phyloP scores from a whole-genome alignment of 35 echinoderm and acorn worm genomes.

The Apostichopus parvimensis region DNA sequence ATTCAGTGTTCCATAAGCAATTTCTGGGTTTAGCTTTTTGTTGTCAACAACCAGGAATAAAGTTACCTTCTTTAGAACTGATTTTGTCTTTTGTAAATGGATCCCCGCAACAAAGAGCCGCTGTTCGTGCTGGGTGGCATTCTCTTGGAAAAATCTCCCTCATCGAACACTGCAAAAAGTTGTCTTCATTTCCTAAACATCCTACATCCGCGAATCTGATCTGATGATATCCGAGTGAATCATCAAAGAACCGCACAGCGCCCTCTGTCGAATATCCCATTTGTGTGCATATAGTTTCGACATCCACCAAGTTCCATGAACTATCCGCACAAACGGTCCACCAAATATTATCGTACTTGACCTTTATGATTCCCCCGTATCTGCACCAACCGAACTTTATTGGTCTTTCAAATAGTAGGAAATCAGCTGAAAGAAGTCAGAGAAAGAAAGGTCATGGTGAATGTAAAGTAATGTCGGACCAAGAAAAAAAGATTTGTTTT shows the following conservation, averaged over 20 bases:
- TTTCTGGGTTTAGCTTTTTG: no score
- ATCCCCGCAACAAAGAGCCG: slow-evolving; percentile 23
- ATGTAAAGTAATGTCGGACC: no score
- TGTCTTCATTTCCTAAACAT: slow-evolving; percentile 11
- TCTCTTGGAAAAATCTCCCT: slow-evolving; percentile 25
- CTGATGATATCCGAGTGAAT: neutral
- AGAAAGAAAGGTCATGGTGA: neutral
- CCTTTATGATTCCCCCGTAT: neutral
- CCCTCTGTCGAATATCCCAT: slow-evolving; percentile 31
- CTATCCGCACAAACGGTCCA: slow-evolving; percentile 26
- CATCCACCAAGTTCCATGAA: slow-evolving; percentile 7
- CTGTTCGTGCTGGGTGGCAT: slow-evolving; percentile 16
- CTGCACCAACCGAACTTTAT: slow-evolving; percentile 31
- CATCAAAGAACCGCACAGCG: slow-evolving; percentile 22
- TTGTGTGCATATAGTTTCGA: slow-evolving; percentile 8
- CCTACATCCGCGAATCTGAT: slow-evolving; percentile 10
- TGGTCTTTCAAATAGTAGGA: slow-evolving; percentile 23
- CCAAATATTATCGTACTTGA: slow-evolving; percentile 34
- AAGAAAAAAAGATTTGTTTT: no score
- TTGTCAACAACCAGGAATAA: neutral
- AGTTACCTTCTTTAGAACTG: neutral
- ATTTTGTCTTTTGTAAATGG: neutral
- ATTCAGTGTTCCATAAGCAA: no score
- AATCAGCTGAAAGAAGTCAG: neutral
- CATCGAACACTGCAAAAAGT: slow-evolving; percentile 16